A percentile compares a stretch with the other conserved stretches of the same genome.
These are phyloP conservation scores for Stictonetta naevosa DNA, from an alignment of 2,113 vertebrate genomes.

Conservation along the genomic window DNA sequence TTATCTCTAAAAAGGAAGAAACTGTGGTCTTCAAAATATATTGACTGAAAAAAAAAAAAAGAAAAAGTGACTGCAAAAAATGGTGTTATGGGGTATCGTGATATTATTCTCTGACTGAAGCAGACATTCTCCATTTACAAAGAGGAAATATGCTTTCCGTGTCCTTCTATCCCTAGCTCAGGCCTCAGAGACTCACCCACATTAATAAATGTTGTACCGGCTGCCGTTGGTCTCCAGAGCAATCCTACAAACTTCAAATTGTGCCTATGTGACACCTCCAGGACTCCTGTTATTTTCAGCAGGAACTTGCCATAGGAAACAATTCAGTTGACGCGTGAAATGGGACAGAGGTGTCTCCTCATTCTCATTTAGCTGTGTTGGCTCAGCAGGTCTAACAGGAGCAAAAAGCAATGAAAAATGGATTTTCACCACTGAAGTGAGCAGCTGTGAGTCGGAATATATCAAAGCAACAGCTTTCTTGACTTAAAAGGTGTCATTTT, in stretches of 20 bases:
- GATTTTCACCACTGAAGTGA: slow-evolving; percentile 15
- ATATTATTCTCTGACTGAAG: background rate
- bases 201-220: background rate
- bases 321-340: background rate
- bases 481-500: background rate
- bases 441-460: background rate
- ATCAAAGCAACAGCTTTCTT: slow-evolving; percentile 5
- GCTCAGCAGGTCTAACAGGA: background rate
- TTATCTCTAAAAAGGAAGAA: background rate
- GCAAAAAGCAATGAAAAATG: slow-evolving; percentile 11
- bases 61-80: background rate
- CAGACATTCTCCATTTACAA: background rate
- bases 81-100: background rate
- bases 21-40: background rate
- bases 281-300: background rate
- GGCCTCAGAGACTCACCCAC: background rate
- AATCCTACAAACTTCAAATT: background rate
- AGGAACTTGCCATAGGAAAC: background rate
- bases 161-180: background rate
- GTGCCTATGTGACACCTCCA: background rate
- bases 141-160: background rate
- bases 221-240: background rate
- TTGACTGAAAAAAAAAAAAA: background rate
- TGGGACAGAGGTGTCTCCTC: background rate
- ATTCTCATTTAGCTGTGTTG: background rate